phyloP scores from a whole-genome alignment of 64 coral and sea anemone genomes.

The Porites australiensis region DNA sequence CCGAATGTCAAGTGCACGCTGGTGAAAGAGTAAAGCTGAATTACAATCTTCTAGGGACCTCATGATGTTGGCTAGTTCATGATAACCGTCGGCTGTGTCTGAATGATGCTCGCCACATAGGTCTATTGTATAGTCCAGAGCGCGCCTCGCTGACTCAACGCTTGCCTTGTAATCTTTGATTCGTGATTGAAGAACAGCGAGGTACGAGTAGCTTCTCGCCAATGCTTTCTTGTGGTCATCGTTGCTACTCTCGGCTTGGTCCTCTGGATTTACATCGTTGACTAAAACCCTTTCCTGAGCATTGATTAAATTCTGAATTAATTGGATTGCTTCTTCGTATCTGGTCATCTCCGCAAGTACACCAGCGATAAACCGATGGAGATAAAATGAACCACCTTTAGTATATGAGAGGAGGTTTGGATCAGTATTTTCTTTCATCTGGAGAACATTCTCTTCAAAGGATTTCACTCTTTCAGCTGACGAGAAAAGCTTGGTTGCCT shows the following conservation, averaged over 20 bases:
- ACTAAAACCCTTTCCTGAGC: neutral
- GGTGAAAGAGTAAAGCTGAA: neutral
- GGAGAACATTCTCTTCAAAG: neutral
- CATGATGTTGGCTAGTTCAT: neutral
- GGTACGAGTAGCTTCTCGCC: slow-evolving; percentile 6
- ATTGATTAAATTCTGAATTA: neutral
- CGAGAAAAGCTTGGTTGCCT: neutral
- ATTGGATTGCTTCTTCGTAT: slow-evolving; percentile 6
- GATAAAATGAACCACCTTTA: neutral
- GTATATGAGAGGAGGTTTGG: neutral
- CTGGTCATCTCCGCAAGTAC: neutral
- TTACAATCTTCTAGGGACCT: neutral
- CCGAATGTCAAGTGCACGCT: neutral
- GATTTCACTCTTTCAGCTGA: neutral
- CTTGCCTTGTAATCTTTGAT: neutral
- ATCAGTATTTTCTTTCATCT: neutral
- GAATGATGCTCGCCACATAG: neutral
- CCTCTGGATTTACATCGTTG: neutral
- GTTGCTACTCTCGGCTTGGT: neutral
- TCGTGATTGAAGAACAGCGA: neutral
- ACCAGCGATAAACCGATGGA: neutral
- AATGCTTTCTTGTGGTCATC: neutral
- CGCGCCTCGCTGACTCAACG: neutral
- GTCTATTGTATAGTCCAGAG: neutral
- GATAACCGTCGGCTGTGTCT: neutral